Evolutionary conservation across 2,113 vertebrate genomes (phyloP).

Genomic region (Chascanopsetta lugubris): DNA sequence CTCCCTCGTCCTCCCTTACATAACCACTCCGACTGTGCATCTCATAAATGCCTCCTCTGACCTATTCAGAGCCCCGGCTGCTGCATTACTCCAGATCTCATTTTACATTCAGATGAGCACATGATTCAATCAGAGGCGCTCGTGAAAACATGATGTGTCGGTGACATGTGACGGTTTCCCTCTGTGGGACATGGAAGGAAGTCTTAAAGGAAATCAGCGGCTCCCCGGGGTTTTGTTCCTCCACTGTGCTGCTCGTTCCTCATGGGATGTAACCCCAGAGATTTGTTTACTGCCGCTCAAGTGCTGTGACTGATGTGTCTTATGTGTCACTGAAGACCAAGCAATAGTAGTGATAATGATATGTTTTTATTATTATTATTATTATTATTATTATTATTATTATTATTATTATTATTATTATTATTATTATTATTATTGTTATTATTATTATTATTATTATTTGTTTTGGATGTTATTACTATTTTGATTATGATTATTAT

Average conservation of each 20-base stretch:
- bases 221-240: slow-evolving; percentile 34
- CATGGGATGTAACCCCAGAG: slow-evolving; percentile 23
- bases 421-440: too few species aligned
- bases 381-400: too few species aligned
- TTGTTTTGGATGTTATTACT: too few species aligned
- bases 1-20: slow-evolving; percentile 37
- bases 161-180: slow-evolving; percentile 48
- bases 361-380: too few species aligned
- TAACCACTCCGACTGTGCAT: slow-evolving; percentile 36
- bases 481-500: too few species aligned
- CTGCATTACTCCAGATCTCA: slow-evolving; percentile 47
- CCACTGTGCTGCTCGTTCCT: slow-evolving; percentile 26
- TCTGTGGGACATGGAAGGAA: slow-evolving; percentile 52
- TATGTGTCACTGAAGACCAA: slow-evolving; percentile 6
- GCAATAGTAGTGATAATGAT: too few species aligned
- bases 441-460: too few species aligned
- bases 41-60: slow-evolving; percentile 37
- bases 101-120: slow-evolving; percentile 71
- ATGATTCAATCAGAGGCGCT: slow-evolving; percentile 65
- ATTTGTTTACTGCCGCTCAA: slow-evolving; percentile 22
- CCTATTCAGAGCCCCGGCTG: slow-evolving; percentile 33
- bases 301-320: slow-evolving; percentile 3
- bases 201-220: slow-evolving; percentile 52
- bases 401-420: too few species aligned
- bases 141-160: slow-evolving; percentile 48